Percentiles rank a stretch among this genome's conserved stretches.
Evolutionary conservation across 2,797 vertebrate genomes (phyloP).

Genomic region (Carcharodon carcharias): DNA sequence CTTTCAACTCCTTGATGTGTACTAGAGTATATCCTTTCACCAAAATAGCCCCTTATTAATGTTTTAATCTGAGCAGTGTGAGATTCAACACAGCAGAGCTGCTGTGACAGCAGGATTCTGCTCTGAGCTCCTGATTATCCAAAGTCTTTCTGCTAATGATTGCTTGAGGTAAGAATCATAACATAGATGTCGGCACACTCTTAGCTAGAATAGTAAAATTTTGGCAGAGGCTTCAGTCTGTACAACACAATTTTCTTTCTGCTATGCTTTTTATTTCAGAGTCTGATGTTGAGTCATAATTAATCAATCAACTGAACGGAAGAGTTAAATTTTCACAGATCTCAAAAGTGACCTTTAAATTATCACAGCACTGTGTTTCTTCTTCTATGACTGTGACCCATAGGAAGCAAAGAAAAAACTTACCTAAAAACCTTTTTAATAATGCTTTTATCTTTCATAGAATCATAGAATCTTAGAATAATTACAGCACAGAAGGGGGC

Average conservation of each 20-base stretch:
- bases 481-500: background rate
- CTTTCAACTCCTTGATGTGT: background rate
- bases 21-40: background rate
- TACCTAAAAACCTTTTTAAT: background rate
- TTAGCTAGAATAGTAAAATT: background rate
- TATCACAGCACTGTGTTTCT: background rate
- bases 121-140: constrained; percentile 10
- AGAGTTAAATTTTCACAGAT: constrained; percentile 5
- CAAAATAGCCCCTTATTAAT: background rate
- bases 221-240: background rate
- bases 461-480: background rate
- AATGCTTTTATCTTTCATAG: background rate
- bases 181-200: background rate
- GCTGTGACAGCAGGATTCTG: constrained; percentile 13
- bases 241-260: constrained; percentile 2
- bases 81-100: background rate
- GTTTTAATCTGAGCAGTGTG: background rate
- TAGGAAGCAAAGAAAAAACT: background rate
- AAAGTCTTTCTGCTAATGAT: constrained; percentile 25
- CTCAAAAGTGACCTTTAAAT: background rate
- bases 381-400: background rate
- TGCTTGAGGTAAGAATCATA: constrained; percentile 19
- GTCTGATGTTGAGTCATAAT: background rate
- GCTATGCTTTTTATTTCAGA: background rate
- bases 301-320: background rate